phyloP scores from a whole-genome alignment of 2,797 vertebrate genomes.

The Amphiprion clarkii region DNA sequence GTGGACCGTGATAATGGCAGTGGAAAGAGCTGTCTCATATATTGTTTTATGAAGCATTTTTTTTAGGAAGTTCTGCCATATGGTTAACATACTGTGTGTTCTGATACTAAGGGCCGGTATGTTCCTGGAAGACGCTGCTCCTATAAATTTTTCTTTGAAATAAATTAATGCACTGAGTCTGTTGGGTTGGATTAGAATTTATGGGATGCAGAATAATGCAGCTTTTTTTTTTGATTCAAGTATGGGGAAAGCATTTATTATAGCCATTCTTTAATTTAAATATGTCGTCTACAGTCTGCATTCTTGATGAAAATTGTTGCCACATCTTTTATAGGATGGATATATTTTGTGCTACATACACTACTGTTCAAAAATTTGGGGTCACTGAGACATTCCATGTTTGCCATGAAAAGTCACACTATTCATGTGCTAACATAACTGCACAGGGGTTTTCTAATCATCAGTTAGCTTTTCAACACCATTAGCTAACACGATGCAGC shows the following conservation, averaged over 20 bases:
- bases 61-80: slow-evolving; percentile 48
- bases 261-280: slow-evolving; percentile 1
- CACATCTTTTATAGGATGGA: no score
- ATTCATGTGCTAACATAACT: no score
- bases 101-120: slow-evolving; percentile 7
- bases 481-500: no score
- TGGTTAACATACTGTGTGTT: slow-evolving; percentile 44
- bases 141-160: slow-evolving; percentile 15
- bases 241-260: slow-evolving; percentile 17
- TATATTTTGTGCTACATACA: no score
- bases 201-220: slow-evolving; percentile 1
- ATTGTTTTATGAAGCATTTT: slow-evolving; percentile 10
- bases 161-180: background rate
- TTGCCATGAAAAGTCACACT: no score
- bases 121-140: slow-evolving; percentile 14
- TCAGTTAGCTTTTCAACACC: no score
- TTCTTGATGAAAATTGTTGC: no score
- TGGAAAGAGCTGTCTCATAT: slow-evolving; percentile 23
- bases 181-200: slow-evolving; percentile 15
- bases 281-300: background rate
- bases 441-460: no score
- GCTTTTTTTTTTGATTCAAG: background rate
- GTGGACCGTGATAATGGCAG: slow-evolving; percentile 9
- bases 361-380: no score
- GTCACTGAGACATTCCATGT: no score